These are phyloP conservation scores for Manacus vitellinus DNA, from an alignment of 2,113 vertebrate genomes.

Conservation along the genomic window DNA sequence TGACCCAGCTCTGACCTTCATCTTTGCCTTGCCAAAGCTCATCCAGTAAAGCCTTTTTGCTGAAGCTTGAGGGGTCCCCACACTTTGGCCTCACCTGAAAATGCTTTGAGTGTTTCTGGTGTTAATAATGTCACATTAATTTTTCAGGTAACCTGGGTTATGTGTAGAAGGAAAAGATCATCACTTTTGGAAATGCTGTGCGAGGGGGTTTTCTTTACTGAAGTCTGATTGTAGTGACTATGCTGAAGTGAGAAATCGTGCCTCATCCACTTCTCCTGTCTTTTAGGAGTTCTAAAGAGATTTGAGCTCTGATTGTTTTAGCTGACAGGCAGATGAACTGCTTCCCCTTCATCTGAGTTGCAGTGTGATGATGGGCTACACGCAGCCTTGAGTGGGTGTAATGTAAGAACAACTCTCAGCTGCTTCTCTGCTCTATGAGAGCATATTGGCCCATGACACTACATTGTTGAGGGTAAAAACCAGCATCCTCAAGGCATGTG, in stretches of 20 bases:
- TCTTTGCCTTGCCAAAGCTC: not conserved
- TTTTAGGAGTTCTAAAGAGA: not conserved
- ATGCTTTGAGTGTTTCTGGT: not conserved
- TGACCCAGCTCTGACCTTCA: not conserved
- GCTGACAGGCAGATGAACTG: not conserved
- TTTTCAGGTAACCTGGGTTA: not conserved
- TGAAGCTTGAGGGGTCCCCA: not conserved
- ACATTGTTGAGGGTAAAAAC: not conserved
- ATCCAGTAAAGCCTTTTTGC: not conserved
- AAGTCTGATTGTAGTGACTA: not conserved
- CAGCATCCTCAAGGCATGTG: not conserved
- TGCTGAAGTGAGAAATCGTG: not conserved
- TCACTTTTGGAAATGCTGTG: not conserved
- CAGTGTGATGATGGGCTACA: not conserved
- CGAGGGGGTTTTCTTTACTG: not conserved
- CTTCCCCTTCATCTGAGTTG: not conserved
- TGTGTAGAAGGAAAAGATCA: not conserved
- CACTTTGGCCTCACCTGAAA: not conserved
- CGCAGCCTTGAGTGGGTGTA: not conserved
- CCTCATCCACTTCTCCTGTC: not conserved
- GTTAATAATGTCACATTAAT: not conserved
- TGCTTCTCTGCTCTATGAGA: not conserved
- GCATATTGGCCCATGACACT: accelerated
- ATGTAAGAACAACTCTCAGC: not conserved
- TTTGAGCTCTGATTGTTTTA: not conserved